Conservation (phyloP, 2,113 vertebrate genomes). For the Corythornis cristatus region DNA sequence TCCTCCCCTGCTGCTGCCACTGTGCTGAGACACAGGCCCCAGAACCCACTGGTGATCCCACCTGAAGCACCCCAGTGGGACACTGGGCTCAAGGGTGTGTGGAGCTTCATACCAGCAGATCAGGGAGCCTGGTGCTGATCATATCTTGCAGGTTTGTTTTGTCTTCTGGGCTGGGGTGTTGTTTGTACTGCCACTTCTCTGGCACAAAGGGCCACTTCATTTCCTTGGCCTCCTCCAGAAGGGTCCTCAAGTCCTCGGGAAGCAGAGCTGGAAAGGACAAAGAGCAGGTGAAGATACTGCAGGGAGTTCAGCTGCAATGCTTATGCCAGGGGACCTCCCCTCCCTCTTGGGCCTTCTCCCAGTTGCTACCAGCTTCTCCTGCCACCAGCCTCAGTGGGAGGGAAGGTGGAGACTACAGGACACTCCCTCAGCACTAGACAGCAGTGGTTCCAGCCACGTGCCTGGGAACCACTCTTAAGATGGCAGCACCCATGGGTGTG, state of each 20-base stretch:
- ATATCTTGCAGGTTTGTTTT: constrained; percentile 91
- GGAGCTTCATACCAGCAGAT: constrained; percentile 84
- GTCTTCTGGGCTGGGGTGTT: constrained; percentile 81
- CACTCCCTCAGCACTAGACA: neutral
- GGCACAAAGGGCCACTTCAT: constrained; percentile 98
- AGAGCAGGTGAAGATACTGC: constrained; percentile 73
- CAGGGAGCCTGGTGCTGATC: constrained; percentile 76
- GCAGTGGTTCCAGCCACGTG: neutral
- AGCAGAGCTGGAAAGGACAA: constrained; percentile 84
- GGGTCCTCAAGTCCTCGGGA: constrained; percentile 82
- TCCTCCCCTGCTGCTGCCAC: neutral
- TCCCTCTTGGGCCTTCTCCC: neutral
- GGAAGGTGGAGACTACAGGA: neutral
- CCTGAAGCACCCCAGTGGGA: neutral
- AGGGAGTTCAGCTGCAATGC: neutral
- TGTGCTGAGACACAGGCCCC: neutral
- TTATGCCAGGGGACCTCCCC: constrained; percentile 35
- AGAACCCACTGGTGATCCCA: neutral
- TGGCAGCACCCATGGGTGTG: fast-evolving
- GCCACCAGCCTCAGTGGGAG: neutral
- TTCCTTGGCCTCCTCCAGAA: constrained; percentile 88
- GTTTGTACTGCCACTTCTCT: constrained; percentile 96
- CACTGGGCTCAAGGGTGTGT: neutral
- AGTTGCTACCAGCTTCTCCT: constrained; percentile 25
- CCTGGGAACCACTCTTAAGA: neutral